Base-by-base conservation (phyloP, 35 echinoderm and acorn worm genomes). In the Stichopus chloronotus region DNA sequence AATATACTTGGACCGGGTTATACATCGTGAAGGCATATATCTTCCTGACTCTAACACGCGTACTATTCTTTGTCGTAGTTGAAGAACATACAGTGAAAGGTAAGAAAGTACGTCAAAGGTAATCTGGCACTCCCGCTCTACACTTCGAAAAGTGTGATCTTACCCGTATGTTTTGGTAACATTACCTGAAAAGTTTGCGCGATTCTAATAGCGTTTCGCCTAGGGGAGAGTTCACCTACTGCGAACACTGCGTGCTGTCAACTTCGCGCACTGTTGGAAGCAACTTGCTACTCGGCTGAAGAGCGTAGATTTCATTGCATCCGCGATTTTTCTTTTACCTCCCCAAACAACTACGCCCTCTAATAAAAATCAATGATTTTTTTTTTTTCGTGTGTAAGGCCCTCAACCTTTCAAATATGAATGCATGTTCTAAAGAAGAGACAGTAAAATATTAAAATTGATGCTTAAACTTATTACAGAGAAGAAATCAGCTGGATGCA, bases 81-180 rank as follows among this genome's bases (percentile, higher is more conserved):
- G 30, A 43, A 43, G 30, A 43, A 43, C 19, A 74, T 21, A 74
- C 69, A n/a, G 17, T 74, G 69, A 20, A 7, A 74, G 19, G 69
- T 20, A 7, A n/a, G 6, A 7, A 19, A 74, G 16, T 19, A n/a
- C 69, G 69, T 74, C 69, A 74, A 14, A 74, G 17, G 69, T 74
- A n/a, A 74, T 74, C 6, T n/a, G 16, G 52, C 19, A 10, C 52
- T 54, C 17, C 30, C 81, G 14, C 12, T 8, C 16, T 84, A 84
- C 53, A 84, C 81, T 54, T 84, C 52, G 56, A 76, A 14, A 84
- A 84, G 52, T 84, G 81, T 84, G 81, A 84, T 56, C 81, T 56
- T 74, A 55, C 81, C 81, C 81, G 81, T 84, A 56, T 84, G 81
- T 84, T 84, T 84, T 84, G 30, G 81, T 84, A 84, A 84, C 56